Conservation (phyloP, 1,140 invertebrate species). For the Danaus plexippus region DNA sequence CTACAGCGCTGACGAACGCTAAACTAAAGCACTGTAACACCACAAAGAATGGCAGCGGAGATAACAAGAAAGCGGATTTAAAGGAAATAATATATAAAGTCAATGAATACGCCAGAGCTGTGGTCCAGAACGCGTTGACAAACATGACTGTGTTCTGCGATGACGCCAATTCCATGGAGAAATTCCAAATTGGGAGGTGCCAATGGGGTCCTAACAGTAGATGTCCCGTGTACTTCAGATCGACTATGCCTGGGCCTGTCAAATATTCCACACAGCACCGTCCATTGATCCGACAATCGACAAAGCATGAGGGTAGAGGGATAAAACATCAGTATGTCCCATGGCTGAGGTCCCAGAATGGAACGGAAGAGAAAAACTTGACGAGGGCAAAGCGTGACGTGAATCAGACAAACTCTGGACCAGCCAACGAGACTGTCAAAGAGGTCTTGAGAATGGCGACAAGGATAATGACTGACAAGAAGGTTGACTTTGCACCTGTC, state of each 20-base stretch:
- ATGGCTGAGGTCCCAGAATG: conserved; percentile 20
- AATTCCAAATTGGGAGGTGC: conserved; percentile 27
- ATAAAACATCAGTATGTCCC: conserved; percentile 10
- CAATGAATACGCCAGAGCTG: conserved; percentile 23
- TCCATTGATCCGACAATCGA: conserved; percentile 29
- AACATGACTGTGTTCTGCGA: conserved; percentile 43
- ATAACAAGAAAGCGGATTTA: conserved; percentile 22
- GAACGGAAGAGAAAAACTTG: conserved; percentile 7
- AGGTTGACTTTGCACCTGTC: conserved; percentile 13
- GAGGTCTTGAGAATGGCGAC: conserved; percentile 11
- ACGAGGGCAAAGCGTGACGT: conserved; percentile 8
- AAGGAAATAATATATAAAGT: conserved; percentile 28
- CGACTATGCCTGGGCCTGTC: conserved; percentile 33
- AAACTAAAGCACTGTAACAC: conserved; percentile 41
- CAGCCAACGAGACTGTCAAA: background rate
- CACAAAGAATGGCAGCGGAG: conserved; percentile 8
- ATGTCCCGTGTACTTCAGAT: conserved; percentile 24
- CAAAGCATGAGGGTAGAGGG: conserved; percentile 26
- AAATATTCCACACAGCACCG: conserved; percentile 41
- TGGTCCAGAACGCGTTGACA: conserved; percentile 26
- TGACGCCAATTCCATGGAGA: conserved; percentile 22
- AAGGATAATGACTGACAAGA: conserved; percentile 8
- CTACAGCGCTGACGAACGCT: conserved; percentile 33
- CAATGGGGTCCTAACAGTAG: conserved; percentile 7
- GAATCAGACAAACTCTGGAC: background rate